Conservation (phyloP, 2,797 vertebrate species). For the Bucorvus abyssinicus region DNA sequence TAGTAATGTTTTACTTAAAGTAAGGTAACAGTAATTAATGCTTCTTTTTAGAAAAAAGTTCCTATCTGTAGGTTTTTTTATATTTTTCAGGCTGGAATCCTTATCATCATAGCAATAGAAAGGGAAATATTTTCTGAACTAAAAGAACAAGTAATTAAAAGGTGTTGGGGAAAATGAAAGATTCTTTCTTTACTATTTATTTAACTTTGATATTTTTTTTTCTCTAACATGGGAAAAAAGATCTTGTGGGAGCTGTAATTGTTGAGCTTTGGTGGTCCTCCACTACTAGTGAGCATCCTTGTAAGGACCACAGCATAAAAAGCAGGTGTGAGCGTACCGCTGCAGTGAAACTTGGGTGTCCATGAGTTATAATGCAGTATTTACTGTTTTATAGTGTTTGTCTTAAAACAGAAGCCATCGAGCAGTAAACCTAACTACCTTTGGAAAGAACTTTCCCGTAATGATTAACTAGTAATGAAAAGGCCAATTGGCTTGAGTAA, state of each 20-base stretch:
- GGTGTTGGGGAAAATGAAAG: neutral
- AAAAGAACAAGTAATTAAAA: neutral
- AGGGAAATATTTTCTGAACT: neutral
- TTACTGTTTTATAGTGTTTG: neutral
- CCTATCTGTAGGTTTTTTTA: neutral
- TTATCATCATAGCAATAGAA: neutral
- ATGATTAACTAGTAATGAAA: slow-evolving; percentile 64
- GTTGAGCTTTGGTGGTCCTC: neutral
- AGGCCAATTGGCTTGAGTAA: slow-evolving; percentile 19
- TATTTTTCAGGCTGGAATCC: neutral
- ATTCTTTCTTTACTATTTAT: neutral
- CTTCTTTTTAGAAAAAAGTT: neutral
- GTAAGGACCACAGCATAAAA: neutral
- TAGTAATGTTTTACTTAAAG: neutral
- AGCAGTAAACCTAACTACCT: neutral
- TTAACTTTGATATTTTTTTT: neutral
- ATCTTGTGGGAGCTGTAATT: neutral
- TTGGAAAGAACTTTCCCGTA: slow-evolving; percentile 40
- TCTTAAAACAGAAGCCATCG: neutral
- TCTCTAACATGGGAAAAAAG: neutral
- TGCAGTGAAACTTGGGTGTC: neutral
- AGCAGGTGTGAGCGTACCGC: rapidly evolving
- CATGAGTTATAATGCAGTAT: neutral
- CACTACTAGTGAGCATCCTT: neutral
- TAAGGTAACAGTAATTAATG: neutral